A percentile compares a stretch with the other conserved stretches of the same genome.
These are phyloP conservation scores for Galemys pyrenaicus DNA, from an alignment of 2,113 vertebrate species.

Conservation along the genomic window DNA sequence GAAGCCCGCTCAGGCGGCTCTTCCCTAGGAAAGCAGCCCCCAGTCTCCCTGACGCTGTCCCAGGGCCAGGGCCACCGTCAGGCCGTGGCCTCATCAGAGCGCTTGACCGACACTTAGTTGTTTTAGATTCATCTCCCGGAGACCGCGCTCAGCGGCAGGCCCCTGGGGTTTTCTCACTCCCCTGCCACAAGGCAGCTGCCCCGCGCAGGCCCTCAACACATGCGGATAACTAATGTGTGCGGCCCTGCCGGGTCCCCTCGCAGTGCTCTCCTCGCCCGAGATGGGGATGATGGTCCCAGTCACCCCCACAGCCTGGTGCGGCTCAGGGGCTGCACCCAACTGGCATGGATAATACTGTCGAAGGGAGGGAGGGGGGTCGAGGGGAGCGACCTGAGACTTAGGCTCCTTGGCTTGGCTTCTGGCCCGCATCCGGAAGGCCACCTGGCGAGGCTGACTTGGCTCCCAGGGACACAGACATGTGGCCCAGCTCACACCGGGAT, in stretches of 20 bases:
- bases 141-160: neutral
- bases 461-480: neutral
- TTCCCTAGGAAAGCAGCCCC: too few species aligned
- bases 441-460: neutral
- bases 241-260: neutral
- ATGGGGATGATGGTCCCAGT: neutral
- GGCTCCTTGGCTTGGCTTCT: neutral
- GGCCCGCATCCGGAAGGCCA: too few species aligned
- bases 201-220: neutral
- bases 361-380: neutral
- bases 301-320: rapidly evolving
- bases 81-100: neutral
- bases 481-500: neutral
- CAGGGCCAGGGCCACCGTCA: rapidly evolving
- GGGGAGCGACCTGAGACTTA: neutral
- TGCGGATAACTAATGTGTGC: neutral
- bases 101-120: rapidly evolving
- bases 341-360: too few species aligned
- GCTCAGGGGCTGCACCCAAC: neutral
- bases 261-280: too few species aligned
- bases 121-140: neutral
- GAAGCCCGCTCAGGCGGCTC: neutral
- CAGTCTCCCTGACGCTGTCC: neutral
- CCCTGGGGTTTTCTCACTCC: neutral
- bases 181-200: neutral